Base-by-base conservation (phyloP, 2,888 invertebrate species). In the Cordilura impudica region DNA sequence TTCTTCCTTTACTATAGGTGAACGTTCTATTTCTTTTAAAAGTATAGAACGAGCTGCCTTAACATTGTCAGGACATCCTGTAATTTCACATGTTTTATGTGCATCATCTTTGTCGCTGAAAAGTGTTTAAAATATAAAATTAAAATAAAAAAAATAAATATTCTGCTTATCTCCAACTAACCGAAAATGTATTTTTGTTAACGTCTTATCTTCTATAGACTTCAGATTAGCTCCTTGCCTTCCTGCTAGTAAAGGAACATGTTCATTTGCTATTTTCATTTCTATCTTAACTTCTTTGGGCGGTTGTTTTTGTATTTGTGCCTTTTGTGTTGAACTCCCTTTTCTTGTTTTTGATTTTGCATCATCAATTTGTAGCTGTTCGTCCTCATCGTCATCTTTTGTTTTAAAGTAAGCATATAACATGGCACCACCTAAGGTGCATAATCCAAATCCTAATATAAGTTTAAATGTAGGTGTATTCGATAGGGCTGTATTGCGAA, bases 181-280 rank as follows among this genome's bases (percentile, higher is more conserved):
- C 87, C 87, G 85, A 84, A 90, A 92, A 85, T 90, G 88, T 65
- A 92, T 91, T 81, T 88, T 87, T 4, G 97, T 95, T 39, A 93
- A 93, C 0, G 95, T 94, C 83, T 92, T 93, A 66, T 92, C 92
- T 88, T 97, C 94, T 78, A 97, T 93, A 72, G 93, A 91, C 88
- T 94, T 94, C 58, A 97, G 93, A 84, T 93, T 94, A n/a, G 91
- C 90, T 5, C 97, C 97, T 83, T 92, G 93, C 82, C 95, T 92
- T 39, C 97, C 95, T 84, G 95, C 94, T 70, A 95, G 89, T 66
- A 92, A 91, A 6, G 94, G 92, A 16, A 94, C 92, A 84, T 92
- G 91, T 69, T 93, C 92, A 84, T 93, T 93, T 0, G 93, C 91
- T 19, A 95, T 91, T 81, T 90, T 88, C 2, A 94, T 87, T 88